phyloP scores from a whole-genome alignment of 2,113 vertebrate genomes.

The Erinaceus europaeus region DNA sequence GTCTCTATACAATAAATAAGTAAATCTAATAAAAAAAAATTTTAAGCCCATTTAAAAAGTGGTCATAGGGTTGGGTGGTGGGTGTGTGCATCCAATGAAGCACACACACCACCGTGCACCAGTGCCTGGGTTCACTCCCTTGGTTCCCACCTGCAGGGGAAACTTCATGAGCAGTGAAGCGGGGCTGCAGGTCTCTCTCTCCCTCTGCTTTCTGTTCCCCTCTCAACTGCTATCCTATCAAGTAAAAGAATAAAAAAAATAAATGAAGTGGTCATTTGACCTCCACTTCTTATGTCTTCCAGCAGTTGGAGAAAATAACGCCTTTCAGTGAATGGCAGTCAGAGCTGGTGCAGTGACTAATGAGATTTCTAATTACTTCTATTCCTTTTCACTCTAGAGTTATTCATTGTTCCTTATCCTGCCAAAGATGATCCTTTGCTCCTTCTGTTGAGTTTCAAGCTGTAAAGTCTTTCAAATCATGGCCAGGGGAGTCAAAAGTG shows the following conservation, averaged over 20 bases:
- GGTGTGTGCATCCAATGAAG: no score
- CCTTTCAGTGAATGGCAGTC: background rate
- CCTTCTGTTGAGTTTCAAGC: background rate
- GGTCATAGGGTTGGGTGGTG: no score
- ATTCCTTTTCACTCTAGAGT: background rate
- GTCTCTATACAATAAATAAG: no score
- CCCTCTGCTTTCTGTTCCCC: no score
- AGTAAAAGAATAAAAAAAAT: background rate
- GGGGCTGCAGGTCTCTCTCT: no score
- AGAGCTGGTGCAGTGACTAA: background rate
- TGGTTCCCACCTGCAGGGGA: no score
- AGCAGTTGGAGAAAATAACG: background rate
- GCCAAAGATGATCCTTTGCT: background rate
- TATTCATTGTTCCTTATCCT: background rate
- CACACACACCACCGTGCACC: no score
- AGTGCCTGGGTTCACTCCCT: no score
- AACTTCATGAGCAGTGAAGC: no score
- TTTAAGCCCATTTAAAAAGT: no score
- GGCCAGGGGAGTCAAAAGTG: background rate
- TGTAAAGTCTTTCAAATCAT: background rate
- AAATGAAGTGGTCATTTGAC: background rate
- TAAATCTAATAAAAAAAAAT: no score
- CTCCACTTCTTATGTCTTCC: background rate
- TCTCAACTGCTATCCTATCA: background rate
- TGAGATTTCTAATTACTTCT: background rate